Percentiles rank a stretch among this genome's conserved stretches.
Evolutionary conservation across 2,113 vertebrate species (phyloP).

Genomic region (Canis aureus): DNA sequence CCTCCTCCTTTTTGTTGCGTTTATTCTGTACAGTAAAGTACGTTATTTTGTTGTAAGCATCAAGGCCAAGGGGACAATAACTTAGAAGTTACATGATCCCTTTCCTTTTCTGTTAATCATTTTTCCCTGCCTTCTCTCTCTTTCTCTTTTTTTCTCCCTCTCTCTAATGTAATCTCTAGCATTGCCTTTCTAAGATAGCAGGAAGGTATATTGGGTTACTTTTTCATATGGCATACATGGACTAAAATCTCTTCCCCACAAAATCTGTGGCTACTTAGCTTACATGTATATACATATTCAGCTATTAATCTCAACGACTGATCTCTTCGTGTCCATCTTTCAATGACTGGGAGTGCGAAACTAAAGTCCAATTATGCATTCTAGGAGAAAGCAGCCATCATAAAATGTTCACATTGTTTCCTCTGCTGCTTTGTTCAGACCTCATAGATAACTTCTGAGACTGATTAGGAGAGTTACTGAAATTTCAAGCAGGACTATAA

Average conservation of each 20-base stretch:
- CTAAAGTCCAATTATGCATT: neutral
- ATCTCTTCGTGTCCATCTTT: constrained; percentile 31
- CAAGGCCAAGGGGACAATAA: neutral
- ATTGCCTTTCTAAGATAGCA: neutral
- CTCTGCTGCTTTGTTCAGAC: constrained; percentile 51
- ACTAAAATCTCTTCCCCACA: neutral
- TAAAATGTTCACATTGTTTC: constrained; percentile 27
- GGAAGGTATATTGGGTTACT: neutral
- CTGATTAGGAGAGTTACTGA: constrained; percentile 39
- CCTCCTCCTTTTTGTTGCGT: neutral
- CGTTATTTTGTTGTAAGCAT: neutral
- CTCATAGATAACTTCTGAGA: constrained; percentile 11
- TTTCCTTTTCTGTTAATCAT: constrained; percentile 9
- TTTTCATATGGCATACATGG: neutral
- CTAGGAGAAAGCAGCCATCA: neutral
- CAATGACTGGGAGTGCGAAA: neutral
- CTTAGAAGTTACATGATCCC: neutral
- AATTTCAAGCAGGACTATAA: constrained; percentile 54
- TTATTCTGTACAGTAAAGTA: neutral
- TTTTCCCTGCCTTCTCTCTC: neutral
- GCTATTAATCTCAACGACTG: neutral
- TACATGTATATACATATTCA: neutral
- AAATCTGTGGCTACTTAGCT: neutral
- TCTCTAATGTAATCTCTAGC: neutral
- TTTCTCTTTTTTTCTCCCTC: neutral